A percentile compares a stretch with the other conserved stretches of the same genome.
phyloP scores from a whole-genome alignment of 2,113 vertebrate species.

The Promerops cafer region DNA sequence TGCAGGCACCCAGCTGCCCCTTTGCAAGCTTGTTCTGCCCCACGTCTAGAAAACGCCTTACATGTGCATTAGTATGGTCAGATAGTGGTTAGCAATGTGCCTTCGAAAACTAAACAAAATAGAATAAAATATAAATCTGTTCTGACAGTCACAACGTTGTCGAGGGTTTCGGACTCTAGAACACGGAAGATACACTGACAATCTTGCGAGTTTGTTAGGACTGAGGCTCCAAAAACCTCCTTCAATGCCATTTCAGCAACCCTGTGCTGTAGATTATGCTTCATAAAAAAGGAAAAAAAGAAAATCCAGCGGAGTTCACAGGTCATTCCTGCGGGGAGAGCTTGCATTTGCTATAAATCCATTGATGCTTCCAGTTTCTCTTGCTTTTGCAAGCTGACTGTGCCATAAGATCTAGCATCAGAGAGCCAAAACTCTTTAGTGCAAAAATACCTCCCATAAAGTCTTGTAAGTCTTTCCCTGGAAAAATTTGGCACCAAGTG shows the following conservation, averaged over 20 bases:
- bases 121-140: background rate
- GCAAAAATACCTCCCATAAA: conserved; percentile 13
- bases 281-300: background rate
- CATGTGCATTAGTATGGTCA: conserved; percentile 34
- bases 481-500: conserved; percentile 71
- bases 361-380: background rate
- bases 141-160: background rate
- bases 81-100: conserved; percentile 61
- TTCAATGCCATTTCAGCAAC: conserved; percentile 23
- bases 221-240: background rate
- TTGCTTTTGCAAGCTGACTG: conserved; percentile 8
- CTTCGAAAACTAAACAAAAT: background rate
- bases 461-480: background rate
- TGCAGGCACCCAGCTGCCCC: conserved; percentile 27
- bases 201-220: background rate
- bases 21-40: conserved; percentile 1
- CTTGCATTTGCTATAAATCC: background rate
- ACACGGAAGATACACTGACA: background rate
- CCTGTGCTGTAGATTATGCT: background rate
- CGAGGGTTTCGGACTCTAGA: background rate
- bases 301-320: conserved; percentile 9
- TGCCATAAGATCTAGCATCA: background rate
- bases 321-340: background rate
- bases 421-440: conserved; percentile 59
- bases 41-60: background rate